Conservation (phyloP, 2,888 invertebrate genomes). For the Trypoxylon attenuatum region DNA sequence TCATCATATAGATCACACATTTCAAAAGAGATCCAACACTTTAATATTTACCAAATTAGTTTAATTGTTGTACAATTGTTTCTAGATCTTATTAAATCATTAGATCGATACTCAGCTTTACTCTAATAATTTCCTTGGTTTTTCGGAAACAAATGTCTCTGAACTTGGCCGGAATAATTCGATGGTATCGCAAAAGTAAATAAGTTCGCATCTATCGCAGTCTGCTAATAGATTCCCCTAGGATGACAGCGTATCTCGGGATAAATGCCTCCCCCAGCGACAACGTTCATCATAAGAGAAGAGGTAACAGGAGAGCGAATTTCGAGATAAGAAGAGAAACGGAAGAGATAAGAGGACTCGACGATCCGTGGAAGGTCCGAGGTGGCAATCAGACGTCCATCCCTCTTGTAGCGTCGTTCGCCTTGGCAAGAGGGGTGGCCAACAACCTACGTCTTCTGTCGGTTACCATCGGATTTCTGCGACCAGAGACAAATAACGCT, state of each 20-base stretch:
- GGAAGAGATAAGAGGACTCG: conserved; percentile 58
- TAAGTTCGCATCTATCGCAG: conserved; percentile 58
- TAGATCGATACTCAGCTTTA: too few species aligned
- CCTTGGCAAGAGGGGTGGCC: not conserved
- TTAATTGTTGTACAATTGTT: too few species aligned
- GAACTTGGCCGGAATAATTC: conserved; percentile 38
- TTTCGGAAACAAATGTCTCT: not conserved
- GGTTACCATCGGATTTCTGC: conserved; percentile 8
- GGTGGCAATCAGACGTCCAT: conserved; percentile 57
- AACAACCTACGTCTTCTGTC: conserved; percentile 5
- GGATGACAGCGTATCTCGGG: conserved; percentile 63
- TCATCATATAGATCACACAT: too few species aligned
- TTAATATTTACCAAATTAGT: too few species aligned
- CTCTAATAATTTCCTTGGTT: too few species aligned
- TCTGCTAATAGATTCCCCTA: conserved; percentile 62
- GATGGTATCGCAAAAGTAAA: conserved; percentile 62
- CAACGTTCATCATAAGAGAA: conserved; percentile 67
- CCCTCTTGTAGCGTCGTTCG: not conserved
- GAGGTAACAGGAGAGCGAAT: conserved; percentile 3
- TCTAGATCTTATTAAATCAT: too few species aligned
- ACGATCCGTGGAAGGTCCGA: conserved; percentile 53
- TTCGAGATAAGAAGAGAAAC: conserved; percentile 55
- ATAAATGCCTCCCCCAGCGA: conserved; percentile 66
- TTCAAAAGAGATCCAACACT: too few species aligned
- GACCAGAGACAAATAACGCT: conserved; percentile 66